Evolutionary conservation across 30 jellyfish, hydroid and myxozoan species (phyloP), one percentile per base, ranked within the genome.

Genomic region (Pseudorhiza aurosa): DNA sequence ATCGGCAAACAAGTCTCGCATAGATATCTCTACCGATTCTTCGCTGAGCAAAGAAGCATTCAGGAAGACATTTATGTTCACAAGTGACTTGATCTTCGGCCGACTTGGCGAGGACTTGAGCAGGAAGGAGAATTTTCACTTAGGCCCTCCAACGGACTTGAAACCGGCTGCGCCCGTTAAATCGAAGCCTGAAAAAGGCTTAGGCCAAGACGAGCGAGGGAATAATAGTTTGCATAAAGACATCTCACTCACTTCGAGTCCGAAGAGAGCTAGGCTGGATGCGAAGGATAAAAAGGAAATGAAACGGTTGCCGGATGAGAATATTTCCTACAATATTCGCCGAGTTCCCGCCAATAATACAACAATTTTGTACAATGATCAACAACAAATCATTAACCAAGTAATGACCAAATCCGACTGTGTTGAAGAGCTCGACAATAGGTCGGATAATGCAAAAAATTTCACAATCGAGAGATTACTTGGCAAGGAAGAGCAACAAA

Each of bases 81-180:
- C 96, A 32, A 87, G 96, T 77, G 96, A 87, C 67, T 77, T 87
- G 77, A 87, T 87, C 40, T 87, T 87, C 49, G 96, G 89, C 70
- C 88, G 87, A 25, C 93, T 87, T 17, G 85, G 76, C 60, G 96
- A 76, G 31, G 49, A 63, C 36, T 37, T 60, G 57, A 46, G 57
- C 67, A 76, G 65, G 72, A 33, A 59, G 67, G 68, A 46, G 75
- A 73, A 71, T 22, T 43, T 58, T 63, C 37, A 59, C 57, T 47
- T 53, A 68, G 81, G 81, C 87, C 83, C 65, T 17, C 24, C 67
- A 36, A 14, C 62, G 25, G 77, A 58, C 35, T 30, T 14, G 30
- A 63, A 57, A 68, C 80, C 77, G 55, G 72, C 80, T 32, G 77
- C 51, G 35, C 24, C 44, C 11, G 58, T 72, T 1, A 57, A 65